These are phyloP conservation scores for Drosophila setosimentum DNA, from an alignment of 2,888 invertebrate genomes.

Conservation along the genomic window DNA sequence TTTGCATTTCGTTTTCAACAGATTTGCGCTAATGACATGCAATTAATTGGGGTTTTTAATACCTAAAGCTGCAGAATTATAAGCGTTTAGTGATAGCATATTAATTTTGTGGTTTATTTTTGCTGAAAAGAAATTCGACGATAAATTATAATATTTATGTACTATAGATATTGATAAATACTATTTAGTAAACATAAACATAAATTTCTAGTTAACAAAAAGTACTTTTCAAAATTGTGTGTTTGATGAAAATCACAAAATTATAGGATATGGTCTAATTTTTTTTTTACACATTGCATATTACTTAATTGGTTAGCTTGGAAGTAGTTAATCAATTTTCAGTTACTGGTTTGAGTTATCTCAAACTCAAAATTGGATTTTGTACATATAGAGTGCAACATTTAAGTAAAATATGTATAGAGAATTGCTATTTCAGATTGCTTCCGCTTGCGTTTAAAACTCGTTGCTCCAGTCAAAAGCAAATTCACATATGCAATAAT, in stretches of 20 bases:
- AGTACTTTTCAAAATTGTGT: not conserved
- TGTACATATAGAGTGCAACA: not conserved
- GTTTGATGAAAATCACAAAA: not conserved
- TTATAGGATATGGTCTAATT: not conserved
- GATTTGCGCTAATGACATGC: slow-evolving; percentile 71
- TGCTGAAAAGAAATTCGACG: not conserved
- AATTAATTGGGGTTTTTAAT: slow-evolving; percentile 70
- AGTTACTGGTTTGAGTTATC: not conserved
- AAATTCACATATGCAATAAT: not conserved
- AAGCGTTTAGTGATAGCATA: slow-evolving; percentile 7
- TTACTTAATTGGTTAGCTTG: not conserved
- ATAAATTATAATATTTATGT: not conserved
- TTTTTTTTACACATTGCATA: not conserved
- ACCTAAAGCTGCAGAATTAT: not conserved
- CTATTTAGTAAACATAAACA: not conserved
- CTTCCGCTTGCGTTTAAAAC: not conserved
- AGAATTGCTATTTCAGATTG: not conserved
- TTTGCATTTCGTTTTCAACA: slow-evolving; percentile 44
- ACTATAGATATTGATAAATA: not conserved
- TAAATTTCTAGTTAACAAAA: not conserved
- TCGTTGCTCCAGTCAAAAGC: not conserved
- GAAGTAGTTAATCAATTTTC: not conserved
- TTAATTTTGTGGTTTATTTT: not conserved
- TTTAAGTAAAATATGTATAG: not conserved
- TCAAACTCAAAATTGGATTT: not conserved